phyloP scores from a whole-genome alignment of 2,888 invertebrate genomes.

The Ormyrus pomaceus region DNA sequence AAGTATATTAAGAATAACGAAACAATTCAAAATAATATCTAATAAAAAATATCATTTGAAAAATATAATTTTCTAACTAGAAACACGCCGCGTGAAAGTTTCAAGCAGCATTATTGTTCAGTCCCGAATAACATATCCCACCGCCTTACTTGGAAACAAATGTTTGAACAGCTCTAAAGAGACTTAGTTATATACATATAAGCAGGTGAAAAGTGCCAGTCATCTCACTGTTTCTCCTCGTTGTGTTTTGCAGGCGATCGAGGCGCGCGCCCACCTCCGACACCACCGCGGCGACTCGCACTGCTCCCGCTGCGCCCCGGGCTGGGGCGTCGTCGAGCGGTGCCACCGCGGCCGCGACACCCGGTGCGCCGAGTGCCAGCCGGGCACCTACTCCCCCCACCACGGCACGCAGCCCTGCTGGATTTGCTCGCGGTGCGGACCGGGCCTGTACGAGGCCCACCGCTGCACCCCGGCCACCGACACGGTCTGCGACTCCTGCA shows the following conservation, averaged over 20 bases:
- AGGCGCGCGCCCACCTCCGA: constrained; percentile 48
- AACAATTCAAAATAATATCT: no score
- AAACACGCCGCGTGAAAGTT: no score
- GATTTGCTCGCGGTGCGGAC: constrained; percentile 75
- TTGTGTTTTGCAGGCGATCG: constrained; percentile 17
- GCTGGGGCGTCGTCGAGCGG: constrained; percentile 72
- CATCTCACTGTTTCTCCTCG: not conserved
- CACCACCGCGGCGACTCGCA: constrained; percentile 55
- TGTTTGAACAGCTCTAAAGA: no score
- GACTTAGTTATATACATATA: no score
- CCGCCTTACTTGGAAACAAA: no score
- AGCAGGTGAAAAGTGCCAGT: no score
- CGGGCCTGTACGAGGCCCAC: constrained; percentile 75
- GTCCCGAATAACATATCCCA: no score
- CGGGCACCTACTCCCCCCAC: constrained; percentile 74
- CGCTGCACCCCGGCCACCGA: constrained; percentile 71
- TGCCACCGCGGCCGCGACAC: constrained; percentile 72
- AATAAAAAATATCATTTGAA: no score
- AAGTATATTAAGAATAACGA: no score
- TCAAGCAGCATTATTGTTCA: no score
- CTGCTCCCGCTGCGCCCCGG: constrained; percentile 74
- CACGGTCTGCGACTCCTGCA: constrained; percentile 75
- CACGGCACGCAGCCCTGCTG: constrained; percentile 74
- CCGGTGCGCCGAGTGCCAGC: constrained; percentile 70
- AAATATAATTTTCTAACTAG: no score